Evolutionary conservation across 2,113 vertebrate genomes (phyloP).

Genomic region (Proterorhinus semilunaris): DNA sequence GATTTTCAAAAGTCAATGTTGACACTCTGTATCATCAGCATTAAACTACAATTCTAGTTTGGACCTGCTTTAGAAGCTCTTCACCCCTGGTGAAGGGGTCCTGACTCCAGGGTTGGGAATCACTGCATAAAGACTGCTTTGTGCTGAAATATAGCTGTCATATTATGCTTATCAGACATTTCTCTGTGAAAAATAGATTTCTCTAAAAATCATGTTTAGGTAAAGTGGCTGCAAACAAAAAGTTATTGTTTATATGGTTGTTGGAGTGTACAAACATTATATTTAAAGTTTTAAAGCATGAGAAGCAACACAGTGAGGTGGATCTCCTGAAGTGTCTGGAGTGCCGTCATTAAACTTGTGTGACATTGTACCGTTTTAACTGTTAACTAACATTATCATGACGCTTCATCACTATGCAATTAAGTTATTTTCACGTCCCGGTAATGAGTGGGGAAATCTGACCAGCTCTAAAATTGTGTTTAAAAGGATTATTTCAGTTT

Average conservation of each 20-base stretch:
- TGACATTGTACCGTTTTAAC: no score
- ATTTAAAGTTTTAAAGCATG: slow-evolving; percentile 33
- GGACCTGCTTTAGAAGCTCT: no score
- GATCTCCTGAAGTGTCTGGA: not conserved
- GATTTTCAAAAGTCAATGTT: no score
- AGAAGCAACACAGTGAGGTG: slow-evolving; percentile 5
- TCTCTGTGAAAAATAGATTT: not conserved
- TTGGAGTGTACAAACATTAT: slow-evolving; percentile 30
- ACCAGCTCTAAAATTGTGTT: no score
- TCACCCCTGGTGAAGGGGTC: no score
- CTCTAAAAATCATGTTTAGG: not conserved
- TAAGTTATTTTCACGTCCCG: not conserved
- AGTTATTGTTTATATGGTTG: slow-evolving; percentile 22
- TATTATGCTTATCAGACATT: not conserved
- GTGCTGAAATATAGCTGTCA: no score
- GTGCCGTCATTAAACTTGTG: not conserved
- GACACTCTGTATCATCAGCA: no score
- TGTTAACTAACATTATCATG: not conserved
- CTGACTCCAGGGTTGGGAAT: no score
- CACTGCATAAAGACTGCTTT: no score
- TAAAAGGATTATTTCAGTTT: no score
- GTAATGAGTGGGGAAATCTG: not conserved
- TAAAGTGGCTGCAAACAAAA: slow-evolving; percentile 3
- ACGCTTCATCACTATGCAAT: not conserved
- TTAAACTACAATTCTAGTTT: no score